A percentile compares a stretch with the other conserved stretches of the same genome.
phyloP scores from a whole-genome alignment of 2,888 invertebrate species.

The Rhingia rostrata region DNA sequence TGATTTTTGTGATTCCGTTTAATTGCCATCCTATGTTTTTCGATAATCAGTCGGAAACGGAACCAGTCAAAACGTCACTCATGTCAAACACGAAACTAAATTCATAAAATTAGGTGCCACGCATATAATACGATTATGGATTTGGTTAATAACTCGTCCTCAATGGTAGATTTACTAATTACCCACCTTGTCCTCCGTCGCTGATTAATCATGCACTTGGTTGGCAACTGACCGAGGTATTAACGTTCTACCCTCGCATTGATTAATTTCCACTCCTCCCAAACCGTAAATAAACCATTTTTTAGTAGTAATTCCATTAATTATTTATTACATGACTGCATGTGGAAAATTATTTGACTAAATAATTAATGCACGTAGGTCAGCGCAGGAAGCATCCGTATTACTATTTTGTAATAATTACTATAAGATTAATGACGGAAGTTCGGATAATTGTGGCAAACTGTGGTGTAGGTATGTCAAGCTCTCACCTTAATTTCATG shows the following conservation, averaged over 20 bases:
- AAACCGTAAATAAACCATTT: neutral
- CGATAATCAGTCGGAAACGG: slow-evolving; percentile 19
- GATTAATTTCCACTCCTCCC: slow-evolving; percentile 35
- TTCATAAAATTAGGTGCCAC: neutral
- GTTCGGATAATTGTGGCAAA: slow-evolving; percentile 12
- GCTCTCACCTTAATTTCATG: neutral
- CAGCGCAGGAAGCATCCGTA: slow-evolving; percentile 25
- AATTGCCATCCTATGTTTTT: slow-evolving; percentile 9
- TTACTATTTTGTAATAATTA: slow-evolving; percentile 8
- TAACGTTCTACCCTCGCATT: slow-evolving; percentile 33
- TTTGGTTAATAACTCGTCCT: neutral
- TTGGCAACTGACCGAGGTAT: slow-evolving; percentile 48
- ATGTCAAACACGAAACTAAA: slow-evolving; percentile 12
- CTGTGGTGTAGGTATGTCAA: neutral
- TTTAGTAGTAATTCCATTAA: slow-evolving; percentile 19
- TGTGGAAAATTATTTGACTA: slow-evolving; percentile 33
- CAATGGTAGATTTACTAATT: slow-evolving; percentile 27
- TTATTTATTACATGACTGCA: slow-evolving; percentile 20
- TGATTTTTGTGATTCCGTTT: slow-evolving; percentile 33
- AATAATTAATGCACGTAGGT: slow-evolving; percentile 41
- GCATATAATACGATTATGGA: slow-evolving; percentile 4
- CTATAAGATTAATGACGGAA: slow-evolving; percentile 29
- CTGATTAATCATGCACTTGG: slow-evolving; percentile 57
- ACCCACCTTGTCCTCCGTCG: slow-evolving; percentile 58
- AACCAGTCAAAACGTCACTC: slow-evolving; percentile 34